These are phyloP conservation scores for Bombus haemorrhoidalis DNA, from an alignment of 1,140 invertebrate genomes.

Conservation along the genomic window DNA sequence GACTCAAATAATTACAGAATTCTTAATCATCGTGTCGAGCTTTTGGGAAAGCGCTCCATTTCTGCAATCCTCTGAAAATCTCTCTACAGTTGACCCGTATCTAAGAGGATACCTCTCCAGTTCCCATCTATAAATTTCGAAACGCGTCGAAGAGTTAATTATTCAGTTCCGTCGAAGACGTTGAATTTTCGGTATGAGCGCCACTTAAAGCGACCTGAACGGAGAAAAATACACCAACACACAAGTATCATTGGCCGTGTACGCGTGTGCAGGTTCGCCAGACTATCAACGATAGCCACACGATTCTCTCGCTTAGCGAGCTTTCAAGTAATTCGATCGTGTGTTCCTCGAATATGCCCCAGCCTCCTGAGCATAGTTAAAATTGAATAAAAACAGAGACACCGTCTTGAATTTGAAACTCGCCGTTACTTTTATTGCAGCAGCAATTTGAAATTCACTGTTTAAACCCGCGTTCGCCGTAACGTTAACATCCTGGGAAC, in stretches of 20 bases:
- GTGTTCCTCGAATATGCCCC: not conserved
- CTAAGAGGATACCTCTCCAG: not conserved
- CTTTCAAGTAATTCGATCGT: not conserved
- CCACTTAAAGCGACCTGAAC: conserved; percentile 37
- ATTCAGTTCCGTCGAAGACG: not conserved
- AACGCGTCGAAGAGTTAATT: not conserved
- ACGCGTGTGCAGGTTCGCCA: not conserved
- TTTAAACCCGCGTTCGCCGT: not conserved
- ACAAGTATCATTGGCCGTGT: not conserved
- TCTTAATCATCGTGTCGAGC: too few relatives aligned
- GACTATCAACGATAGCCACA: conserved; percentile 16
- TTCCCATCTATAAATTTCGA: not conserved
- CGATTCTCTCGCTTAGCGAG: conserved; percentile 12
- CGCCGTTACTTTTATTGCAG: too few relatives aligned
- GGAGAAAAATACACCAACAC: conserved; percentile 16
- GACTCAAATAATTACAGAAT: not conserved
- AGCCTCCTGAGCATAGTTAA: not conserved
- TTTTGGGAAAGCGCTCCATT: too few relatives aligned
- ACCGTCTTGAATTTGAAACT: conserved; percentile 12
- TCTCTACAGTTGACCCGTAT: not conserved
- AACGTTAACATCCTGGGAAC: not conserved
- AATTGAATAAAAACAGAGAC: conserved; percentile 14
- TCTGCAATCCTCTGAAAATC: not conserved
- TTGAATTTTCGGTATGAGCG: conserved; percentile 21
- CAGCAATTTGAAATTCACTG: not conserved